Percentiles rank a stretch among this genome's conserved stretches.
These are phyloP conservation scores for Ryuthela nishihirai DNA, from an alignment of 2,888 invertebrate genomes.

Conservation along the genomic window DNA sequence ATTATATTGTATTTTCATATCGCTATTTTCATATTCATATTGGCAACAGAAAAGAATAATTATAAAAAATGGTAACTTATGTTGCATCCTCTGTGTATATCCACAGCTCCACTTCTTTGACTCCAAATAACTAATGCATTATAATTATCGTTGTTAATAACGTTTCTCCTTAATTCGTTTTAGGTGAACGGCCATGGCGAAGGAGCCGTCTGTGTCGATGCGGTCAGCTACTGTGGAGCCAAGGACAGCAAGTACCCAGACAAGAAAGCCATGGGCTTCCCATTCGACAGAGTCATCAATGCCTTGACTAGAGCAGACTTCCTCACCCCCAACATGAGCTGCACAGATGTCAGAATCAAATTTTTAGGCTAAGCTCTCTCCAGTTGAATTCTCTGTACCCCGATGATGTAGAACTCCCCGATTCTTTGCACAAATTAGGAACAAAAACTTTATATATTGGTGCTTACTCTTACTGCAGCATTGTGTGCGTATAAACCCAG, in stretches of 20 bases:
- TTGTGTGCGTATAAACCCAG: no score
- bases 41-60: no score
- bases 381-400: background rate
- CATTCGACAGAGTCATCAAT: slow-evolving; percentile 60
- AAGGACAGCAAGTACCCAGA: slow-evolving; percentile 75
- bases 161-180: background rate
- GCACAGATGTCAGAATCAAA: slow-evolving; percentile 58
- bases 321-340: slow-evolving; percentile 51
- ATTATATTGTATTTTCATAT: no score
- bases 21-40: no score
- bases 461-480: no score
- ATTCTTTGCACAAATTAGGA: no score
- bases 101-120: no score
- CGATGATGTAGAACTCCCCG: no score
- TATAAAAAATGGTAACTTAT: no score
- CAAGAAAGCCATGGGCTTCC: slow-evolving; percentile 77
- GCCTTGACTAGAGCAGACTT: slow-evolving; percentile 22
- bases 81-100: no score
- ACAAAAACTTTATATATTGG: no score
- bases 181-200: slow-evolving; percentile 29
- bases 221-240: slow-evolving; percentile 74
- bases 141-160: background rate
- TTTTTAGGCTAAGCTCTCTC: slow-evolving; percentile 8
- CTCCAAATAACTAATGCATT: background rate
- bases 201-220: slow-evolving; percentile 63